Percentiles rank a stretch among this genome's conserved stretches.
phyloP scores from a whole-genome alignment of 2,113 vertebrate genomes.

The Noctilio leporinus region DNA sequence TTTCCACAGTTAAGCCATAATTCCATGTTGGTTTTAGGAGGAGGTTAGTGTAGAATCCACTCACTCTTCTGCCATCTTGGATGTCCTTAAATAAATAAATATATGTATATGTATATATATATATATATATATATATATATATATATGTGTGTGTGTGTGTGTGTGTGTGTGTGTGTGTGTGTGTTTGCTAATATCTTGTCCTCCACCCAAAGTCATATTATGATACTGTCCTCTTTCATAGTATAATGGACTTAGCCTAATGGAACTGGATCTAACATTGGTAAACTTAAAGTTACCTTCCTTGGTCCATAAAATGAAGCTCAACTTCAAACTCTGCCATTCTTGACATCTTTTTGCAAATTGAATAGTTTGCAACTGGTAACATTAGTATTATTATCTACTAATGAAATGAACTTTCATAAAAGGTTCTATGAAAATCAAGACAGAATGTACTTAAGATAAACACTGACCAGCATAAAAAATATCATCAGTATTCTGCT shows the following conservation, averaged over 20 bases:
- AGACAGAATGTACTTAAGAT: constrained; percentile 6
- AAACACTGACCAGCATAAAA: not conserved
- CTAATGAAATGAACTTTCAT: not conserved
- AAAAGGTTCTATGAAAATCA: not conserved
- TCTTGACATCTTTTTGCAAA: not conserved
- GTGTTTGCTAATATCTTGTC: too few species aligned
- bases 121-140: too few species aligned
- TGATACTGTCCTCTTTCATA: too few species aligned
- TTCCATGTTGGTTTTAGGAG: too few species aligned
- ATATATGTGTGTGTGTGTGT: too few species aligned
- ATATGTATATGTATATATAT: too few species aligned
- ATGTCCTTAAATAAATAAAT: too few species aligned
- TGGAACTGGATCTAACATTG: not conserved
- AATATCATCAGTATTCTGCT: not conserved
- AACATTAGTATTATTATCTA: not conserved
- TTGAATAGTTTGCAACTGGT: not conserved
- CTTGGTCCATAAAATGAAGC: not conserved
- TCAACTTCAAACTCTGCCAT: not conserved
- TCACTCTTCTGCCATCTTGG: too few species aligned
- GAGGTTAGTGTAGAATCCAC: too few species aligned
- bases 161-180: too few species aligned
- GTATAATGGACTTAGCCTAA: not conserved
- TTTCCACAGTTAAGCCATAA: too few species aligned
- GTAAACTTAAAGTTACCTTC: not conserved
- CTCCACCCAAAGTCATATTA: too few species aligned